Percentiles rank a stretch among this genome's conserved stretches.
Evolutionary conservation across 2,888 invertebrate genomes (phyloP).

Genomic region (Diadegma fenestrale): DNA sequence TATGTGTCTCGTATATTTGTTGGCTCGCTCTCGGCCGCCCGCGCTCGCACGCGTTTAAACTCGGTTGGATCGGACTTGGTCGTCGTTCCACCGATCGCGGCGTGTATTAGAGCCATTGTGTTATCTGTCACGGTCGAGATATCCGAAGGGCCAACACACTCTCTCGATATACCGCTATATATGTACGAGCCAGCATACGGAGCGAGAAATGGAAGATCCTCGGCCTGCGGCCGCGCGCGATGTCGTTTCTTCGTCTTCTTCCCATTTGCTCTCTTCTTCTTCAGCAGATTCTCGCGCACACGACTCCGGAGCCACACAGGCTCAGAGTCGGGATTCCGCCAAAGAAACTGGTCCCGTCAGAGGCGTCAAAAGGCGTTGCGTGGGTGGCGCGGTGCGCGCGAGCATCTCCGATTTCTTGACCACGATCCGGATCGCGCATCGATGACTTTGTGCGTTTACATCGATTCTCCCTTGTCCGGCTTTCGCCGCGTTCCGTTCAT

Average conservation of each 20-base stretch:
- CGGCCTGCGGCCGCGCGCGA: background rate
- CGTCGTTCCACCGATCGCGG: slow-evolving; percentile 76
- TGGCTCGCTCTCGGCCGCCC: background rate
- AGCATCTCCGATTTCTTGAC: slow-evolving; percentile 30
- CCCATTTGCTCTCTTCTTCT: background rate
- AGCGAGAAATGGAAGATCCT: background rate
- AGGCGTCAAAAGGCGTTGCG: slow-evolving; percentile 81
- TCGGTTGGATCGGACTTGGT: slow-evolving; percentile 63
- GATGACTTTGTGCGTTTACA: slow-evolving; percentile 45
- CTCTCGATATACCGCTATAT: slow-evolving; percentile 27
- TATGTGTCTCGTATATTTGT: background rate
- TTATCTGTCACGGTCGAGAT: slow-evolving; percentile 82
- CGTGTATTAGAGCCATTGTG: slow-evolving; percentile 82
- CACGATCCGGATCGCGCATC: background rate
- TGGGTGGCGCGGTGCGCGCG: slow-evolving; percentile 76
- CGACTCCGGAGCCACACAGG: slow-evolving; percentile 22
- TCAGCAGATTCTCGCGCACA: background rate
- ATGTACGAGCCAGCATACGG: slow-evolving; percentile 8
- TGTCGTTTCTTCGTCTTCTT: background rate
- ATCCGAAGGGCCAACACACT: slow-evolving; percentile 80
- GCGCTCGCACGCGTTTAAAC: slow-evolving; percentile 30
- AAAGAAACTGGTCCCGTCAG: slow-evolving; percentile 79
- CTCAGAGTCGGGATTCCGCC: slow-evolving; percentile 67
- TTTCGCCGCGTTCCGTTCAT: slow-evolving; percentile 30
- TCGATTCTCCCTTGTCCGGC: slow-evolving; percentile 39